Conservation (phyloP, 2,888 invertebrate species). For the Epistrophe grossulariae region DNA sequence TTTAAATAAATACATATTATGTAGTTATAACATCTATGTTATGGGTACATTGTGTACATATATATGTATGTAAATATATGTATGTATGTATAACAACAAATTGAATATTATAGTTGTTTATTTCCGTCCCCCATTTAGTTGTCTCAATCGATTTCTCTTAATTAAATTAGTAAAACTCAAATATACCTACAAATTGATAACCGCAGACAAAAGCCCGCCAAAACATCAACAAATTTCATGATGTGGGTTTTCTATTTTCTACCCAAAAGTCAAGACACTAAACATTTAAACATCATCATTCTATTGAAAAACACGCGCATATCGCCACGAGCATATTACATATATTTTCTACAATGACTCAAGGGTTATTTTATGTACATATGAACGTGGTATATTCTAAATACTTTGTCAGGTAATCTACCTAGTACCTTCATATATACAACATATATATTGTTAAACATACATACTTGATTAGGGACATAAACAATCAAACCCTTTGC, state of each 20-base stretch:
- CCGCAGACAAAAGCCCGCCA: conserved; percentile 46
- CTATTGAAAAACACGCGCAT: conserved; percentile 17
- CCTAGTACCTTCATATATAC: neutral
- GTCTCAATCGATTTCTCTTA: conserved; percentile 38
- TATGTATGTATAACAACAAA: neutral
- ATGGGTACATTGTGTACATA: too few relatives aligned
- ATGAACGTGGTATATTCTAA: too few relatives aligned
- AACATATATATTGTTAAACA: neutral
- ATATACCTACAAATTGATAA: conserved; percentile 27
- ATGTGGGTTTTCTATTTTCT: neutral
- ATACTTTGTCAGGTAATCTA: conserved; percentile 17
- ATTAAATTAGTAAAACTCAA: conserved; percentile 43
- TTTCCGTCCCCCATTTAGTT: neutral
- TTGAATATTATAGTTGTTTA: conserved; percentile 12
- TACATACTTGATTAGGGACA: too few relatives aligned
- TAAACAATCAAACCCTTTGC: conserved; percentile 3
- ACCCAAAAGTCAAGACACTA: conserved; percentile 16
- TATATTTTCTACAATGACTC: neutral
- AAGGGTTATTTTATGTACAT: conserved; percentile 2
- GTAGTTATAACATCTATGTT: too few relatives aligned
- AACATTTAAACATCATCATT: conserved; percentile 34
- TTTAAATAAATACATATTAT: neutral
- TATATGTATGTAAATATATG: neutral
- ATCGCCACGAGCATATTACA: neutral
- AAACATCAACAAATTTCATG: conserved; percentile 23